phyloP scores from a whole-genome alignment of 2,797 vertebrate species.

The Phaenicophaeus curvirostris region DNA sequence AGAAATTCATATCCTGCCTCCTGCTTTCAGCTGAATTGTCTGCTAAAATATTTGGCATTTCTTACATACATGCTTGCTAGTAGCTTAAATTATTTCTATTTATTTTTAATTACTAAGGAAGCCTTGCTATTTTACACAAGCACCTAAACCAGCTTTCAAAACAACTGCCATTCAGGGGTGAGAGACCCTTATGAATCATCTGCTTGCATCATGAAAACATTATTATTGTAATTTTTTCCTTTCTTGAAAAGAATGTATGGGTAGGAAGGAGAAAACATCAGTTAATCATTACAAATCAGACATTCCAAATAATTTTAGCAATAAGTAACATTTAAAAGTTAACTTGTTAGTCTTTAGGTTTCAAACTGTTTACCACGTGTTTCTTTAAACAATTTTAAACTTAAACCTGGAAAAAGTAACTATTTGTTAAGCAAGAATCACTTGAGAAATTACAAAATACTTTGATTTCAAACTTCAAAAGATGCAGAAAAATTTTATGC shows the following conservation, averaged over 20 bases:
- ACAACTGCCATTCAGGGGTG: constrained; percentile 22
- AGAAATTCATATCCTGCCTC: not conserved
- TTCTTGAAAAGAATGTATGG: constrained; percentile 9
- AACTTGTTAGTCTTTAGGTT: constrained; percentile 33
- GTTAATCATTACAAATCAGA: constrained; percentile 46
- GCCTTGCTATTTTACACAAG: constrained; percentile 14
- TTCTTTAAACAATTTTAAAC: constrained; percentile 32
- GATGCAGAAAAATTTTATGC: constrained; percentile 16
- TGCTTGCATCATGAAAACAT: constrained; percentile 1
- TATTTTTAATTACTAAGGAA: constrained; percentile 9
- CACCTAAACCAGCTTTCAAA: constrained; percentile 28
- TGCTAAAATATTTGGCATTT: constrained; percentile 25
- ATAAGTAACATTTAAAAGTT: constrained; percentile 55
- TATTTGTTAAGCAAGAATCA: constrained; percentile 21
- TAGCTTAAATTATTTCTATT: not conserved
- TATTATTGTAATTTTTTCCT: not conserved
- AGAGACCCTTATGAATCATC: constrained; percentile 30
- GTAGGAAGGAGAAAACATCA: constrained; percentile 24
- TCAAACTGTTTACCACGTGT: constrained; percentile 32
- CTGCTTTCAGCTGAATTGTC: not conserved
- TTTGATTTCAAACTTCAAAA: constrained; percentile 32
- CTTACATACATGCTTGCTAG: not conserved
- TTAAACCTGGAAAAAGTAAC: constrained; percentile 8
- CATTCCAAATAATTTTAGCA: constrained; percentile 50
- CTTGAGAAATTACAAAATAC: constrained; percentile 26